A percentile compares a stretch with the other conserved stretches of the same genome.
phyloP scores from a whole-genome alignment of 2,888 invertebrate genomes.

The Chaetogeoica ovagalla region DNA sequence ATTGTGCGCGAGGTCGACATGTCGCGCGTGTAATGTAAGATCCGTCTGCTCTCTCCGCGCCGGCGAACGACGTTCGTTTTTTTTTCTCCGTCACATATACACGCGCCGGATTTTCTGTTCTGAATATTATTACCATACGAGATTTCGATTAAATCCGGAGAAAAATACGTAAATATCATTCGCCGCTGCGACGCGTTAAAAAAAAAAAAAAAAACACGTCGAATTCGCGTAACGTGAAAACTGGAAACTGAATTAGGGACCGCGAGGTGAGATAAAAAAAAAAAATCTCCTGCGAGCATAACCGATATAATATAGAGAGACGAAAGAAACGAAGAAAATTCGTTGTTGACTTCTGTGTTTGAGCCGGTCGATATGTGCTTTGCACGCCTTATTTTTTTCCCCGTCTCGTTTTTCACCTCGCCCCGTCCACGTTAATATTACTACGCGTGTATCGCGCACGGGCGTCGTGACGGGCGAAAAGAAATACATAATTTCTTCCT shows the following conservation, averaged over 20 bases:
- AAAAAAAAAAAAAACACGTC: background rate
- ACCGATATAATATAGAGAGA: background rate
- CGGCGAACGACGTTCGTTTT: background rate
- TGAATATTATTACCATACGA: background rate
- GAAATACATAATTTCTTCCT: conserved; percentile 33
- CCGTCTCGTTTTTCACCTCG: background rate
- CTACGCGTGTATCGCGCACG: too few species aligned
- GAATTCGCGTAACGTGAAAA: background rate
- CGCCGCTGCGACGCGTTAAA: too few species aligned
- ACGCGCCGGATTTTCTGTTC: background rate
- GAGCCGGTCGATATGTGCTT: background rate
- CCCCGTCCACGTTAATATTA: background rate
- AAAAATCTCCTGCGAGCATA: background rate
- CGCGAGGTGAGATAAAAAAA: background rate
- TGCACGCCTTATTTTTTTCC: conserved; percentile 30
- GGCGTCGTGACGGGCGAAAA: conserved; percentile 20
- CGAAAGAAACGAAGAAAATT: background rate
- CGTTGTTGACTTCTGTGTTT: too few species aligned
- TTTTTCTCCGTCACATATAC: background rate
- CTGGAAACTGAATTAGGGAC: background rate
- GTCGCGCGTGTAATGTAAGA: conserved; percentile 26
- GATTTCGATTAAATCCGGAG: conserved; percentile 34
- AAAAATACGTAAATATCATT: background rate
- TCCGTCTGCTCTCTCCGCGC: background rate
- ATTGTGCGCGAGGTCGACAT: conserved; percentile 23